Conservation (phyloP, 1,140 invertebrate species). For the Drosophila repletoides region DNA sequence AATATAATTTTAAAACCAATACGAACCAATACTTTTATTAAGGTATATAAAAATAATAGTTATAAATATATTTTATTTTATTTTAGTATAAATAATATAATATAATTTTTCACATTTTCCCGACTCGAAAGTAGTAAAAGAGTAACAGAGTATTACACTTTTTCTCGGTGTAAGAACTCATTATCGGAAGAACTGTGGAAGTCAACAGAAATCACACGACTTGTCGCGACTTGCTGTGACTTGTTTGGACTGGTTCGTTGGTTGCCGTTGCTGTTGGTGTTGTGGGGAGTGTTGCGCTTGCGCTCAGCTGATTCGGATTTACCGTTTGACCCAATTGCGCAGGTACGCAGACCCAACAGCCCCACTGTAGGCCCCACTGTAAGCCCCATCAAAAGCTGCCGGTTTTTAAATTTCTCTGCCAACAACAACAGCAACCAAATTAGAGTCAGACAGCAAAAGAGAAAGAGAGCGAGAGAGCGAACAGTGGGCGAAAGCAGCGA, state of each 20-base stretch:
- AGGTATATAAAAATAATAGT: too few species aligned
- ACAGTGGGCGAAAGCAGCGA: not conserved
- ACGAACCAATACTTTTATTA: not conserved
- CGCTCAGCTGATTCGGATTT: constrained; percentile 52
- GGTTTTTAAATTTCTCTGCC: constrained; percentile 44
- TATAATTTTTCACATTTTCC: too few species aligned
- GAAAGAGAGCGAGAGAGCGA: not conserved
- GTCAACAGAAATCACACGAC: too few species aligned
- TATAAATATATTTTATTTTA: too few species aligned
- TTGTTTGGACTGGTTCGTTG: not conserved
- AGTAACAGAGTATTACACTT: not conserved
- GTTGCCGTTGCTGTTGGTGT: not conserved
- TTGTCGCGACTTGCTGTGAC: constrained; percentile 18
- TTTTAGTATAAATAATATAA: too few species aligned
- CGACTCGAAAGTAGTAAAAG: too few species aligned
- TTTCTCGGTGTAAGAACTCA: not conserved
- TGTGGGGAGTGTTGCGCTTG: too few species aligned
- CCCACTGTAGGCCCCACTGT: constrained; percentile 19
- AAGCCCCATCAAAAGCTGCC: constrained; percentile 27
- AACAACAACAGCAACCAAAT: not conserved
- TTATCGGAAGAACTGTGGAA: too few species aligned
- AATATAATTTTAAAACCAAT: constrained; percentile 66
- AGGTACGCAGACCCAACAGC: constrained; percentile 19
- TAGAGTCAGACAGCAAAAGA: not conserved
- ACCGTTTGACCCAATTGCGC: constrained; percentile 68